Percentiles rank a stretch among this genome's conserved stretches.
These are phyloP conservation scores for Sebastes wilsoni DNA, from an alignment of 2,797 vertebrate genomes.

Conservation along the genomic window DNA sequence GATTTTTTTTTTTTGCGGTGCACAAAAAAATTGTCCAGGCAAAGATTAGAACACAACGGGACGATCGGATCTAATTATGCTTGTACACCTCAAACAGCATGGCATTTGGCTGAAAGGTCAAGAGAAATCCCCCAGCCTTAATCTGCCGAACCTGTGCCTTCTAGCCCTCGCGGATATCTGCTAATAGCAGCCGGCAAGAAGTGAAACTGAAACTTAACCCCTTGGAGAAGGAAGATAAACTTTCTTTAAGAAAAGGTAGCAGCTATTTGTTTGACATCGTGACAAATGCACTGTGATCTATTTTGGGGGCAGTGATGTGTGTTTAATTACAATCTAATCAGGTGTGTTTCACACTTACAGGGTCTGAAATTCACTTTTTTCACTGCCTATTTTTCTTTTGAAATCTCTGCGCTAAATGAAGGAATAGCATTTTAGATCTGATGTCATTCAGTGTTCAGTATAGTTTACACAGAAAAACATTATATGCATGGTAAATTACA, in stretches of 20 bases:
- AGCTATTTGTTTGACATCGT: not conserved
- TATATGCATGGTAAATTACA: too few species aligned
- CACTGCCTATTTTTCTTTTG: too few species aligned
- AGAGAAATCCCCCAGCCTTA: constrained; percentile 77
- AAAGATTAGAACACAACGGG: constrained; percentile 65
- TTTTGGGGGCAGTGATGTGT: not conserved
- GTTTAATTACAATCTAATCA: not conserved
- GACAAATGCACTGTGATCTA: constrained; percentile 12
- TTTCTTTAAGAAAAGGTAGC: not conserved
- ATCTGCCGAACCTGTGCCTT: constrained; percentile 73
- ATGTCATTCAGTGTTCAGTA: too few species aligned
- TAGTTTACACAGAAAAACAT: too few species aligned
- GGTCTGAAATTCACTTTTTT: too few species aligned
- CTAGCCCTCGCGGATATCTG: constrained; percentile 24
- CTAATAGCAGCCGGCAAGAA: constrained; percentile 15
- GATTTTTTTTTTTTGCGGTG: constrained; percentile 8
- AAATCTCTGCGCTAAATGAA: too few species aligned
- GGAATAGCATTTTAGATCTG: too few species aligned
- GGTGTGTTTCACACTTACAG: not conserved
- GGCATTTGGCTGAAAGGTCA: constrained; percentile 84
- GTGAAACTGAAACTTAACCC: constrained; percentile 16
- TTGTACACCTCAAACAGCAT: constrained; percentile 73
- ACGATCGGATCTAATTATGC: constrained; percentile 76
- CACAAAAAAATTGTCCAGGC: constrained; percentile 16
- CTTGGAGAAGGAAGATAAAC: not conserved